Conservation (phyloP, 37 sponge, comb jelly and placozoan genomes). For the Halisarca cf. caerulea region DNA sequence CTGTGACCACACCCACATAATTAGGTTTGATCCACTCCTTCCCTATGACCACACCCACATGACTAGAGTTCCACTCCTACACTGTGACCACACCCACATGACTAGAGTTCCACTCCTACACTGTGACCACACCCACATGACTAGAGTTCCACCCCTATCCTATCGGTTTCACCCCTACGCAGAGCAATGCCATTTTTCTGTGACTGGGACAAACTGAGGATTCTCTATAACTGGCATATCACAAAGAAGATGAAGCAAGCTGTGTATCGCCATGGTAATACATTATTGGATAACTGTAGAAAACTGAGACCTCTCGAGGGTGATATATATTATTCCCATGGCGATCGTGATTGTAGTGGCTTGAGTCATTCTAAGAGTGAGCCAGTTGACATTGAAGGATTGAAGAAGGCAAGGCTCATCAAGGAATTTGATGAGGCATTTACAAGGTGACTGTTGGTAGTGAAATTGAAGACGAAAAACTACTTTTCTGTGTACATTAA, state of each 20-base stretch:
- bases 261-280: slow-evolving; percentile 28
- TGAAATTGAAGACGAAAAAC: neutral
- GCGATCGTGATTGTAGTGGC: slow-evolving; percentile 61
- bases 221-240: slow-evolving; percentile 44
- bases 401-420: slow-evolving; percentile 28
- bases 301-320: neutral
- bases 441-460: slow-evolving; percentile 9
- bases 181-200: slow-evolving; percentile 22
- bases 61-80: no score
- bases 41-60: no score
- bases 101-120: no score
- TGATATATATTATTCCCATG: slow-evolving; percentile 19
- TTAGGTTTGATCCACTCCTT: no score
- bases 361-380: slow-evolving; percentile 6
- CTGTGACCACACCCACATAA: no score
- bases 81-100: no score
- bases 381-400: slow-evolving; percentile 31
- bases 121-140: no score
- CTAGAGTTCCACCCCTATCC: no score
- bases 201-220: slow-evolving; percentile 23
- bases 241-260: slow-evolving; percentile 37
- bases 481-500: neutral
- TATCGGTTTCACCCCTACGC: no score
- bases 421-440: slow-evolving; percentile 62
- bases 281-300: neutral